Evolutionary conservation across 2,797 vertebrate genomes (phyloP).

Genomic region (Lithobates sylvaticus): DNA sequence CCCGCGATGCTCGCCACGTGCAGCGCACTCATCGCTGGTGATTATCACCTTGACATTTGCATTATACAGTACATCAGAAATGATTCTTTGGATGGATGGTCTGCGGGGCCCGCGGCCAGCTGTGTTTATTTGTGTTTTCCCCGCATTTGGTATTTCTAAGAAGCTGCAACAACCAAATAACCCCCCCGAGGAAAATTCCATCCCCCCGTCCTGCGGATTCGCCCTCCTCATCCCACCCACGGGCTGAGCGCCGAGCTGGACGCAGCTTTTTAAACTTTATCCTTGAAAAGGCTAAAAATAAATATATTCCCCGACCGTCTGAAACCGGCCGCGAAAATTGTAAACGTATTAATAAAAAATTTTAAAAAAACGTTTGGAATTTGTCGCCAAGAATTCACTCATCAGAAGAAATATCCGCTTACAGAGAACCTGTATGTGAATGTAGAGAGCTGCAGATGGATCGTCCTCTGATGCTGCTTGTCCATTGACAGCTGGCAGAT

Average conservation of each 20-base stretch:
- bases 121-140: conserved; percentile 63
- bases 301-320: neutral
- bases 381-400: no score
- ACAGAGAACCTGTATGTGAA: no score
- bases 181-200: conserved; percentile 58
- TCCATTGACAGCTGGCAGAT: no score
- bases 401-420: no score
- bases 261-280: neutral
- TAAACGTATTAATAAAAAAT: neutral
- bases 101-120: conserved; percentile 55
- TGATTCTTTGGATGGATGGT: conserved; percentile 59
- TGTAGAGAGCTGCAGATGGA: no score
- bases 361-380: no score
- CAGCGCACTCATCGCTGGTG: conserved; percentile 51
- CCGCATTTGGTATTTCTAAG: conserved; percentile 50
- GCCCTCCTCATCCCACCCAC: conserved; percentile 50
- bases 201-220: neutral
- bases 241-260: neutral
- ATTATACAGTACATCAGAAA: conserved; percentile 63
- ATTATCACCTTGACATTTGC: conserved; percentile 61
- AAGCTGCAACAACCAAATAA: conserved; percentile 58
- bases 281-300: conserved; percentile 56
- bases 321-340: conserved; percentile 13
- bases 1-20: conserved; percentile 11
- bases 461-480: no score